Base-by-base conservation (phyloP, 2,797 vertebrate genomes). In the Loriculus beryllinus region DNA sequence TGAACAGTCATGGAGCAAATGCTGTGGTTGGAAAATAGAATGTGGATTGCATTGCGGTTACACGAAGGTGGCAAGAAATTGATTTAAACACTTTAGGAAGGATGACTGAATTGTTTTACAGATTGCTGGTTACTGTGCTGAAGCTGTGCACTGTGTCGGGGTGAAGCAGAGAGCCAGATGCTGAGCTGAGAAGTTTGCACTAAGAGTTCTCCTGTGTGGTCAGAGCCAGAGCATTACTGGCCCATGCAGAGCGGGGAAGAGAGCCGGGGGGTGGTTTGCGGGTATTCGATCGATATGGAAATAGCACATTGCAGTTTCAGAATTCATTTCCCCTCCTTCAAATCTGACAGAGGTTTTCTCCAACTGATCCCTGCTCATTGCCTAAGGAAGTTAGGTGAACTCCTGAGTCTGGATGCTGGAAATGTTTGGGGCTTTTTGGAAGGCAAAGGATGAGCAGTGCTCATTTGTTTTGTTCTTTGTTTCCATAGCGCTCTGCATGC, bases 251-350 rank as follows among this genome's bases (percentile, higher is more conserved):
- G 25, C 5, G 65, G 72, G 88, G 75, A 78, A 76, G 69, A 94
- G 85, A 88, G 69, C 63, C 1, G 18, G 0, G 2, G 74, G 77
- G 59, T 71, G 39, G 42, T 72, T 94, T 28, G 7, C 37, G 82
- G 85, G 69, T 49, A 31, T 94, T 90, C 49, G 72, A 93, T 88
- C 78, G 70, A 39, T 70, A 67, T 88, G 93, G 88, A 95, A 96
- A 96, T 91, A 75, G 57, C 63, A 67, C 56, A 23, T 25, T 65
- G 75, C n/a, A 52, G 25, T 87, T 93, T 93, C 80, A 78, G 92
- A 82, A 95, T 92, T 90, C 80, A 40, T 90, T 95, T 89, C 35
- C 9, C 15, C 37, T 72, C 82, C 74, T 88, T 82, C 59, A 52
- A 18, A 78, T 45, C 82, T 76, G 70, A 63, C 40, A 9, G 1